These are phyloP conservation scores for Microctonus hyperodae DNA, from an alignment of 2,888 invertebrate species.

Conservation along the genomic window DNA sequence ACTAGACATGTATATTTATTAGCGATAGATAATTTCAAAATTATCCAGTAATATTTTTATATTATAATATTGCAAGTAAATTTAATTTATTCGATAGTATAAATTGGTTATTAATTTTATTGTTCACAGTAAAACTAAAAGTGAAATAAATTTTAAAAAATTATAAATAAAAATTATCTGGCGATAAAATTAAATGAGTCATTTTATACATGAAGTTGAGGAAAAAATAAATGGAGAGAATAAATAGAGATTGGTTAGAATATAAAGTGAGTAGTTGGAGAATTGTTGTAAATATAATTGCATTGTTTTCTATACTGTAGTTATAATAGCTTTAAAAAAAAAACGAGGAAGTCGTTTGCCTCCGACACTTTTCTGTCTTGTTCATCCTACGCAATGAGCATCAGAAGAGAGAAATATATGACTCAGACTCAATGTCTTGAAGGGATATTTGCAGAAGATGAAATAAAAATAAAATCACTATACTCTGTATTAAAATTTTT, in stretches of 20 bases:
- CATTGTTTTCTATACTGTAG: background rate
- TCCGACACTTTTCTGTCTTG: constrained; percentile 13
- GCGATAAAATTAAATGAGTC: background rate
- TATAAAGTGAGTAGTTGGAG: constrained; percentile 2
- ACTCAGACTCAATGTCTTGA: constrained; percentile 16
- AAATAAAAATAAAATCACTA: background rate
- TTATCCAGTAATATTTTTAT: background rate
- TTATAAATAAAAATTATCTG: background rate
- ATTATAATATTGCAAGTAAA: too few relatives aligned
- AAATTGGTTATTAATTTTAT: too few relatives aligned
- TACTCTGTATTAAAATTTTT: background rate
- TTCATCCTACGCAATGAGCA: constrained; percentile 23
- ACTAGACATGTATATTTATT: too few relatives aligned
- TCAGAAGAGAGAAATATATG: constrained; percentile 1
- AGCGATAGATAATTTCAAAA: background rate
- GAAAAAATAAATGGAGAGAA: too few relatives aligned
- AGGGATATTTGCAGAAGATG: background rate
- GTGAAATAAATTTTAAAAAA: background rate
- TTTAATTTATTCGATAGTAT: too few relatives aligned
- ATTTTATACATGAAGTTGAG: background rate
- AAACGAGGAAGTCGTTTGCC: constrained; percentile 28
- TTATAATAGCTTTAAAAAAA: constrained; percentile 5
- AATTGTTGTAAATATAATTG: constrained; percentile 6
- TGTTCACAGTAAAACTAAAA: background rate
- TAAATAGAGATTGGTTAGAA: background rate